Base-by-base conservation (phyloP, 2,113 vertebrate species). In the Pachypanchax playfairii region DNA sequence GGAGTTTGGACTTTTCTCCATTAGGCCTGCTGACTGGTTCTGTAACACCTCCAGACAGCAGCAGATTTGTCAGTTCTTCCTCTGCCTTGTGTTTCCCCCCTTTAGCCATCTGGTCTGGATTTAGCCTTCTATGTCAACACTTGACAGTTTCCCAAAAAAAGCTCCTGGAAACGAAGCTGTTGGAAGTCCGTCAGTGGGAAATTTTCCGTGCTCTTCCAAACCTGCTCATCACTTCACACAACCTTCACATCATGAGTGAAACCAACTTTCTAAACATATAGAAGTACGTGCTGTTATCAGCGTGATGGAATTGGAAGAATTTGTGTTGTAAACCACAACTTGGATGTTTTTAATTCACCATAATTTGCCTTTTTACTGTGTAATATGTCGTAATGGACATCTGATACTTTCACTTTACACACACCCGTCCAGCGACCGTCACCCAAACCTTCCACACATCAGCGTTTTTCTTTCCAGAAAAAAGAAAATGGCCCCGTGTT, bases 101-200 rank as follows among this genome's bases (percentile, higher is more conserved):
- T 41, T 50, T 35, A 60, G 39, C 76, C 84, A 85, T 87, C 80
- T 88, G 85, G 70, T 83, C 73, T 77, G 64, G 62, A 67, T 87
- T 85, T 73, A 73, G 42, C 12, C 50, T 36, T 39, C 49, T 55
- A 15, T 85, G 70, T 83, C 77, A 70, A 78, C 65, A 39, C 70
- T 83, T 43, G 42, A 60, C 80, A 51, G 70, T 47, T 56, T 35
- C 74, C 6, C 52, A 35, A 31, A 31, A 31, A 31, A 35, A 35
- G 33, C 70, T 82, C 57, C 77, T 84, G 83, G 78, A 87, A 85
- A 71, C 71, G 39, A 22, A 61, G 25, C 68, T 22, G 63, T 6
- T 51, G 68, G n/a, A 71, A 61, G 49, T 70, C 47, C 58, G 46
- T 70, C 77, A 17, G 4, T 29, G 80, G n/a, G 80, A 85, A 88